These are phyloP conservation scores for Columbina picui DNA, from an alignment of 2,113 vertebrate genomes.

Conservation along the genomic window DNA sequence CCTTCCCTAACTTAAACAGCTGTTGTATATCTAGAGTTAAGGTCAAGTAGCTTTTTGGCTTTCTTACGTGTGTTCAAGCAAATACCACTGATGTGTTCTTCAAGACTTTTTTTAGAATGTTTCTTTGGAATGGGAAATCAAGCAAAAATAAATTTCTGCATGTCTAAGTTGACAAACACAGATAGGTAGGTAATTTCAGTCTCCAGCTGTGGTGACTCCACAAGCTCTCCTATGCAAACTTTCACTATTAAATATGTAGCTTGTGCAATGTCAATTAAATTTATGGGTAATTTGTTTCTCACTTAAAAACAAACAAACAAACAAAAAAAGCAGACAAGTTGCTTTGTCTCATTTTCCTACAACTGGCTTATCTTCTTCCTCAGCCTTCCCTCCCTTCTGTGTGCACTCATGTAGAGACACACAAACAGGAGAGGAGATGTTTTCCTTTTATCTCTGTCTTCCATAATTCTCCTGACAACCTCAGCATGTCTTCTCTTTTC, in stretches of 20 bases:
- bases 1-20: background rate
- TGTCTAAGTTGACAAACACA: background rate
- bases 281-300: background rate
- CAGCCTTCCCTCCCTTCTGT: background rate
- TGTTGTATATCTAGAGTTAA: background rate
- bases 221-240: background rate
- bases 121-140: background rate
- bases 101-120: background rate
- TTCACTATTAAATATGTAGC: background rate
- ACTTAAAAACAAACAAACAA: background rate
- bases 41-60: background rate
- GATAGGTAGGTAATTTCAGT: background rate
- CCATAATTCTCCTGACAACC: background rate
- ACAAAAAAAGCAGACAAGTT: background rate
- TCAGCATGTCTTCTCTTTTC: background rate
- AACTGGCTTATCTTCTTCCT: background rate
- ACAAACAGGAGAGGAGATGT: rapidly evolving
- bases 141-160: background rate
- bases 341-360: background rate
- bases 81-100: background rate
- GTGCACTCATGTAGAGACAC: rapidly evolving
- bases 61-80: background rate
- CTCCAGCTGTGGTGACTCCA: background rate
- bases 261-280: background rate
- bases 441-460: background rate